phyloP scores from a whole-genome alignment of 2,888 invertebrate genomes.

The Tridacna crocea region DNA sequence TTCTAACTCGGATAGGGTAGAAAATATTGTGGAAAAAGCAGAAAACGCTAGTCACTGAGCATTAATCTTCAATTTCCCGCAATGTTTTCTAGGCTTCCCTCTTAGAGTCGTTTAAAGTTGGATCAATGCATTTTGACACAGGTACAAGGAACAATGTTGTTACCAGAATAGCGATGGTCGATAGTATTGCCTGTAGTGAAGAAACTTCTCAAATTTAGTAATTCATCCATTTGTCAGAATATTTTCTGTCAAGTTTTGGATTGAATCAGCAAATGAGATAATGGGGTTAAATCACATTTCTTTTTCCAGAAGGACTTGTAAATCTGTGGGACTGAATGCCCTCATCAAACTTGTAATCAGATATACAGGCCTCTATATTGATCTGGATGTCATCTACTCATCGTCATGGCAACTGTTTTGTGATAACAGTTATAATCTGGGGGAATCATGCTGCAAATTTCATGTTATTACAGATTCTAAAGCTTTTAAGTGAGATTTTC shows the following conservation, averaged over 20 bases:
- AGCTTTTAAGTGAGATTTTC: neutral
- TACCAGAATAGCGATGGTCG: neutral
- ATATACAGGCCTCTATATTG: conserved; percentile 15
- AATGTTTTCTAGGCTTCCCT: too few species aligned
- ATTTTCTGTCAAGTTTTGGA: neutral
- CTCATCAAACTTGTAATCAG: conserved; percentile 18
- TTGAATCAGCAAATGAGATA: neutral
- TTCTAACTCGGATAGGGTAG: too few species aligned
- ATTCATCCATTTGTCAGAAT: neutral
- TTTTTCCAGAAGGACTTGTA: neutral
- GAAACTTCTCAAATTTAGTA: neutral
- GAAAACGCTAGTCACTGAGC: too few species aligned
- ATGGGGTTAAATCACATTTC: neutral
- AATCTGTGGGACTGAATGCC: neutral
- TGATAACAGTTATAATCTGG: conserved; percentile 18
- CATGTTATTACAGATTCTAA: conserved; percentile 27
- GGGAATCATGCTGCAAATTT: conserved; percentile 5
- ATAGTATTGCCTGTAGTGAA: neutral
- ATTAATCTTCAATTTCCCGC: too few species aligned
- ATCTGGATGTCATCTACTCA: conserved; percentile 9
- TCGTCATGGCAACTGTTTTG: conserved; percentile 21
- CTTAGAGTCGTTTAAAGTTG: too few species aligned
- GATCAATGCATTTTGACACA: too few species aligned
- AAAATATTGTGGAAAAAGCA: too few species aligned
- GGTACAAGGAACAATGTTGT: too few species aligned